Conservation (phyloP, 2,888 invertebrate species). For the Kryphioiulus occultus region DNA sequence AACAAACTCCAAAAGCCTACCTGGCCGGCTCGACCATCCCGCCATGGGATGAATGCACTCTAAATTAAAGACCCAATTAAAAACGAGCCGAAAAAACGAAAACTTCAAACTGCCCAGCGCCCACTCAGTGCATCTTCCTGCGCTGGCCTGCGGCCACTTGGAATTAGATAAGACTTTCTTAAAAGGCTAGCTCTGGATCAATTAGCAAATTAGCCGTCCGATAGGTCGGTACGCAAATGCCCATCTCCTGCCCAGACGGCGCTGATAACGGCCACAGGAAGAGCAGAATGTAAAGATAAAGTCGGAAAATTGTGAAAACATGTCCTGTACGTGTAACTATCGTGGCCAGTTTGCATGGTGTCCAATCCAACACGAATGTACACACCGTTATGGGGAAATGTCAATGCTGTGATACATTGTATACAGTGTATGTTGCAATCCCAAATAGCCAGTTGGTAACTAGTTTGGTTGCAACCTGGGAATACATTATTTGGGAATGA, state of each 20-base stretch:
- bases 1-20: background rate
- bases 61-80: conserved; percentile 35
- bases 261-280: too few species aligned
- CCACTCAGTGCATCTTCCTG: conserved; percentile 15
- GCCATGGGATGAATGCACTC: conserved; percentile 4
- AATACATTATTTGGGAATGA: too few species aligned
- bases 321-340: too few species aligned
- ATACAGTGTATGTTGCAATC: too few species aligned
- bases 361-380: too few species aligned
- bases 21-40: background rate
- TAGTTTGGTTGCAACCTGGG: too few species aligned
- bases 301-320: too few species aligned
- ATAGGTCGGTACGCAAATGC: conserved; percentile 1
- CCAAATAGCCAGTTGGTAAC: too few species aligned
- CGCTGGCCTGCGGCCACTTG: background rate
- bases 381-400: too few species aligned
- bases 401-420: too few species aligned
- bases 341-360: too few species aligned
- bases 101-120: background rate
- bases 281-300: too few species aligned
- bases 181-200: background rate
- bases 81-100: background rate
- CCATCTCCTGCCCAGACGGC: background rate
- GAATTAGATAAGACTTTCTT: background rate
- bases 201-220: background rate